phyloP scores from a whole-genome alignment of 2,113 vertebrate genomes.

The Etheostoma cragini region DNA sequence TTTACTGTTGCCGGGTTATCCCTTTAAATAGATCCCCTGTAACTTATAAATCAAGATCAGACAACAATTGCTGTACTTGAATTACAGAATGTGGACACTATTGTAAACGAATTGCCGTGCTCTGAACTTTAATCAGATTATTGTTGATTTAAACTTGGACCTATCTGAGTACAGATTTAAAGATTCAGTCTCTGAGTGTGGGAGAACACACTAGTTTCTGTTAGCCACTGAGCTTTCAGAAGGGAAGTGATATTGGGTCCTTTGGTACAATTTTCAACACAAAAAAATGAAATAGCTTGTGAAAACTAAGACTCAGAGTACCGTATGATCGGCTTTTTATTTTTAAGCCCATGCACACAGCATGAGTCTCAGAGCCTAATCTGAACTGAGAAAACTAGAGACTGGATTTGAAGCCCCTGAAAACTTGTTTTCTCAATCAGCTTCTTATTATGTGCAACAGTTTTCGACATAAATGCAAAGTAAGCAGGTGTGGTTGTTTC shows the following conservation, averaged over 20 bases:
- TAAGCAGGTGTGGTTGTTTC: not conserved
- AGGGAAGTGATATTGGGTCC: not conserved
- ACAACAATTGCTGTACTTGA: not conserved
- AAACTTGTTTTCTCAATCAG: not conserved
- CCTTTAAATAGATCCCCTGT: constrained; percentile 57
- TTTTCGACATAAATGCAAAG: not conserved
- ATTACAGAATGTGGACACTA: not conserved
- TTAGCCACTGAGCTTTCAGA: not conserved
- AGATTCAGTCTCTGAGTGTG: not conserved
- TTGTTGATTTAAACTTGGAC: not conserved
- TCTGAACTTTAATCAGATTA: not conserved
- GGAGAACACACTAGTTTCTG: too few relatives aligned
- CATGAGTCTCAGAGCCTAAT: constrained; percentile 16
- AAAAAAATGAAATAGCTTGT: not conserved
- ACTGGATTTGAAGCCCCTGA: not conserved
- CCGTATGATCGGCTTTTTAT: constrained; percentile 1
- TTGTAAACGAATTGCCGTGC: not conserved
- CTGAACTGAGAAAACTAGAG: not conserved
- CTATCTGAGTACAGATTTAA: not conserved
- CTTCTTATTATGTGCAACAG: not conserved
- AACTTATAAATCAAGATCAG: constrained; percentile 33
- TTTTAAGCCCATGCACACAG: not conserved
- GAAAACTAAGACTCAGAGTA: not conserved
- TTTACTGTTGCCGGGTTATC: constrained; percentile 44
- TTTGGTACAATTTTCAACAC: not conserved